Evolutionary conservation across 1,140 invertebrate genomes (phyloP).

Genomic region (Rhyzopertha dominica): DNA sequence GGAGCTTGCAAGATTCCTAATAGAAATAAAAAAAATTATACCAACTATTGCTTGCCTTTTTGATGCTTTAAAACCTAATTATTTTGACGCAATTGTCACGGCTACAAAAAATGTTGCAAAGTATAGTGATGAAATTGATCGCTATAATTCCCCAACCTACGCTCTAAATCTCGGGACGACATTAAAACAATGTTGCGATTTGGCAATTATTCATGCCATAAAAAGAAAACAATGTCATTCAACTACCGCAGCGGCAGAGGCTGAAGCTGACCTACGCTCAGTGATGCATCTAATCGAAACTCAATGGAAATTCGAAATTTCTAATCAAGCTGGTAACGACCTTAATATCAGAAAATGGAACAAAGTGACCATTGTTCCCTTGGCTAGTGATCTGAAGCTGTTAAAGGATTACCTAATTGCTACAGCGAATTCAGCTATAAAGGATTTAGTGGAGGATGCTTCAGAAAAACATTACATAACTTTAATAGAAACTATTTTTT

Average conservation of each 20-base stretch:
- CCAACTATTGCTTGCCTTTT: slow-evolving; percentile 24
- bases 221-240: slow-evolving; percentile 9
- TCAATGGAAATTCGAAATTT: slow-evolving; percentile 40
- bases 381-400: slow-evolving; percentile 28
- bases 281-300: slow-evolving; percentile 32
- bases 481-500: slow-evolving; percentile 21
- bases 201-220: slow-evolving; percentile 17
- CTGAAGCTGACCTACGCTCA: slow-evolving; percentile 32
- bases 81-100: slow-evolving; percentile 20
- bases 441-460: background rate
- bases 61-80: slow-evolving; percentile 25
- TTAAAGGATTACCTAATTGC: slow-evolving; percentile 23
- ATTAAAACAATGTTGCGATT: slow-evolving; percentile 25
- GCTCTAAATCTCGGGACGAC: slow-evolving; percentile 24
- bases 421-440: slow-evolving; percentile 1
- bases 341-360: slow-evolving; percentile 30
- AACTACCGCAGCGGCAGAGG: slow-evolving; percentile 20
- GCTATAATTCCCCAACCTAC: slow-evolving; percentile 18
- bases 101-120: slow-evolving; percentile 19
- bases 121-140: slow-evolving; percentile 19
- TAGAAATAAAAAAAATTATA: slow-evolving; percentile 31
- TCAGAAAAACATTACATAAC: too few species aligned
- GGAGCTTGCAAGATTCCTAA: slow-evolving; percentile 29
- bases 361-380: slow-evolving; percentile 27
- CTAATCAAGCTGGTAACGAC: slow-evolving; percentile 27